Conservation (phyloP, 2,888 invertebrate species). For the Polydesmus complanatus region DNA sequence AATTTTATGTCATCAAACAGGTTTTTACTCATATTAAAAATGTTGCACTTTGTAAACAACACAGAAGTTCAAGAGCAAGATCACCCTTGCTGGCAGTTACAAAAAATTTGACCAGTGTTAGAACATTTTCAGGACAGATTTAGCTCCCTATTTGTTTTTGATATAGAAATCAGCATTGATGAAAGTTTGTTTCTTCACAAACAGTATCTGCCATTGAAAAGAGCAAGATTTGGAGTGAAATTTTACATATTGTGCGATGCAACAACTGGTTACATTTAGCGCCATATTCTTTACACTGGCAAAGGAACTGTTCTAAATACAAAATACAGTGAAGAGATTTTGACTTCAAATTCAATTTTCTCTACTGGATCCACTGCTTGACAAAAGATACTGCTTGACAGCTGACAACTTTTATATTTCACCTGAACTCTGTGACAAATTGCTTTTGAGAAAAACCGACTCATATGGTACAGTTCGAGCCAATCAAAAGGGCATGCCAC, state of each 20-base stretch:
- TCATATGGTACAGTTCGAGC: slow-evolving; percentile 19
- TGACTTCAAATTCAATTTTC: too few relatives aligned
- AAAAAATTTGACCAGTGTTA: slow-evolving; percentile 19
- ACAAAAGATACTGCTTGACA: slow-evolving; percentile 11
- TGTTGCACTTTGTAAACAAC: background rate
- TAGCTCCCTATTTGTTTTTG: slow-evolving; percentile 12
- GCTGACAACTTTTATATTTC: slow-evolving; percentile 17
- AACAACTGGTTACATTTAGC: background rate
- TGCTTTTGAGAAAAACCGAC: slow-evolving; percentile 17
- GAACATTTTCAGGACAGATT: slow-evolving; percentile 13
- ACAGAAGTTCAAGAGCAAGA: background rate
- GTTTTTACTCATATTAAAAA: too few relatives aligned
- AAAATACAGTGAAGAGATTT: too few relatives aligned
- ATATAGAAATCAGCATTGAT: slow-evolving; percentile 16
- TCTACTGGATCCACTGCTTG: background rate
- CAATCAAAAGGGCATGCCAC: slow-evolving; percentile 17
- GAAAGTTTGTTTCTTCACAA: slow-evolving; percentile 20
- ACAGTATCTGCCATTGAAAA: slow-evolving; percentile 20
- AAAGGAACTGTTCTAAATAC: background rate
- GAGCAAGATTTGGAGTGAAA: slow-evolving; percentile 5
- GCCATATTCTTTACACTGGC: background rate
- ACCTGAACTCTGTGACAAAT: slow-evolving; percentile 2
- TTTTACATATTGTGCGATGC: background rate
- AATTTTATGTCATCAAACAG: background rate
- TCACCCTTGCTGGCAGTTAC: background rate